These are phyloP conservation scores for Albula glossodonta DNA, from an alignment of 2,113 vertebrate genomes.

Conservation along the genomic window DNA sequence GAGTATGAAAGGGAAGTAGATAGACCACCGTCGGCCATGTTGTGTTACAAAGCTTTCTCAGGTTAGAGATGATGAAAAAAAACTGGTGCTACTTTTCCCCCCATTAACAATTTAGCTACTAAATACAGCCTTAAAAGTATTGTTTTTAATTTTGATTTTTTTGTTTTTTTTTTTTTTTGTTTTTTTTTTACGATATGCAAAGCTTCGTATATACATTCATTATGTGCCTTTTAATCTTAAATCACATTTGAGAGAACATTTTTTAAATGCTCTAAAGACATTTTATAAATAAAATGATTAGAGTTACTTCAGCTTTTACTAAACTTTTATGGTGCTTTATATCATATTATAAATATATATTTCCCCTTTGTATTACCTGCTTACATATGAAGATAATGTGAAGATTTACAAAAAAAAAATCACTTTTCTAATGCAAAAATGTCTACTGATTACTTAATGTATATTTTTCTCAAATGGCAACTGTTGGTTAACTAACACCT, in stretches of 20 bases:
- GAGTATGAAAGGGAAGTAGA: slow-evolving; percentile 70
- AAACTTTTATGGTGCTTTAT: slow-evolving; percentile 62
- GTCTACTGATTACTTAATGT: slow-evolving; percentile 73
- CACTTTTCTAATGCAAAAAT: slow-evolving; percentile 56
- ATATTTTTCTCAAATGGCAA: slow-evolving; percentile 47
- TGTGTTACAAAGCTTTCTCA: slow-evolving; percentile 71
- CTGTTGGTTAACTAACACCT: slow-evolving; percentile 46
- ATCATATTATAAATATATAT: slow-evolving; percentile 57
- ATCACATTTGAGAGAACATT: slow-evolving; percentile 54
- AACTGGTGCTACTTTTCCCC: slow-evolving; percentile 71
- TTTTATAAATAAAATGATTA: slow-evolving; percentile 53
- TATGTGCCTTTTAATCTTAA: slow-evolving; percentile 64
- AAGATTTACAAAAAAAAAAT: slow-evolving; percentile 64
- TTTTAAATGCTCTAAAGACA: slow-evolving; percentile 53
- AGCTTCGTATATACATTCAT: slow-evolving; percentile 63
- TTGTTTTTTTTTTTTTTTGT: slow-evolving; percentile 29
- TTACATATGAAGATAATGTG: slow-evolving; percentile 77
- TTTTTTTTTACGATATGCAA: slow-evolving; percentile 52
- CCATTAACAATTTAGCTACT: slow-evolving; percentile 56
- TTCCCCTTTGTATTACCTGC: slow-evolving; percentile 57
- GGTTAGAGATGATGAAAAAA: slow-evolving; percentile 71
- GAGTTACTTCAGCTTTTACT: slow-evolving; percentile 63
- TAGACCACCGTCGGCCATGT: slow-evolving; percentile 59
- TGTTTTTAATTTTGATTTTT: slow-evolving; percentile 49
- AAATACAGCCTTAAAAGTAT: slow-evolving; percentile 67